Evolutionary conservation across 2,113 vertebrate genomes (phyloP), one percentile per base, ranked within the genome.

Genomic region (Azemiops feae): DNA sequence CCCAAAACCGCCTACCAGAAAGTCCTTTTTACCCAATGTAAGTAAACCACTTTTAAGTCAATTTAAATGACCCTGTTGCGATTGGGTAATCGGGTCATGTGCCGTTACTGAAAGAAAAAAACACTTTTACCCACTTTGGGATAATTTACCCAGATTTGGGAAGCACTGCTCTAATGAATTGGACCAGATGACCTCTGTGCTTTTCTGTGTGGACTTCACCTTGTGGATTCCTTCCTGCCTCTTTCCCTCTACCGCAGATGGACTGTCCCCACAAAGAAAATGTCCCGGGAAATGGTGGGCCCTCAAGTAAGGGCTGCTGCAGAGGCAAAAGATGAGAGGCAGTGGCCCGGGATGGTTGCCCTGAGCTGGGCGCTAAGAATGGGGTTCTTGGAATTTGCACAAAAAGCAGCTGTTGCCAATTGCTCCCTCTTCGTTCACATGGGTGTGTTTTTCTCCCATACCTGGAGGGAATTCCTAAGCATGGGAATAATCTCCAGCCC

Each of bases 401-500:
- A 7, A 4, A 34, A 81, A 47, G 14, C 52, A 85, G 52, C 25
- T 55, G 52, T 25, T 11, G 18, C 6, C 30, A 43, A 30, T 20
- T 30, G 30, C 14, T 8, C 1, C 50, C 58, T 43, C 4, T 23
- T 43, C 0, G 11, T 34, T 58, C 25, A 54, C 47, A 50, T 43
- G 23, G 85, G 93, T 69, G 12, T 69, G 0, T 6, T 90, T 92
- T 47, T 89, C 85, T 1, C 34, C 45, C 92, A 5, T 50, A 12
- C 23, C 54, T 23, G 3, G 5, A 54, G 87, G 89, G 85, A 3
- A 55, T 58, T 89, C 58, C 64, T 93, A 11, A 53, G 16, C 88
- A 89, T 86, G 58, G 93, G 64, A 90, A n/a, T 93, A 53, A 18
- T 50, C 9, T 92, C 74, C 53, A 86, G 34, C 69, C 89, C n/a